These are phyloP conservation scores for Drosophila albomicans DNA, from an alignment of 1,140 invertebrate genomes.

Conservation along the genomic window DNA sequence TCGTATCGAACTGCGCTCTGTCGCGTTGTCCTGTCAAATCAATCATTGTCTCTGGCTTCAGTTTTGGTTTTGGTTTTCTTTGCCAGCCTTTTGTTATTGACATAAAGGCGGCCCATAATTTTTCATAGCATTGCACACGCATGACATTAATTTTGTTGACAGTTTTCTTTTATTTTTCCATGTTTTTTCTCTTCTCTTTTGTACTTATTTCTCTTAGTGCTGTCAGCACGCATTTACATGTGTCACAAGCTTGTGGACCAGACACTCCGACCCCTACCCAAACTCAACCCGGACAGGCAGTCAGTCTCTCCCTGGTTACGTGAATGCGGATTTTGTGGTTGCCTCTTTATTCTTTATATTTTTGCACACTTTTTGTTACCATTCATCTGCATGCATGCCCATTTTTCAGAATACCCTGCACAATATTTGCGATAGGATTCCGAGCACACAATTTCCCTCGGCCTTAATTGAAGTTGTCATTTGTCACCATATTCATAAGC, in stretches of 20 bases:
- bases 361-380: conserved; percentile 28
- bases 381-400: conserved; percentile 33
- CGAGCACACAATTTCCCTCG: conserved; percentile 3
- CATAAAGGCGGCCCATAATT: conserved; percentile 80
- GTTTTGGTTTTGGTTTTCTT: conserved; percentile 14
- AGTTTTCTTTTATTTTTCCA: conserved; percentile 78
- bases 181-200: conserved; percentile 46
- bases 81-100: conserved; percentile 75
- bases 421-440: not conserved
- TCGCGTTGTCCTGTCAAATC: conserved; percentile 78
- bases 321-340: conserved; percentile 69
- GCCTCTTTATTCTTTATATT: conserved; percentile 19
- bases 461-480: conserved; percentile 52
- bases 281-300: not conserved
- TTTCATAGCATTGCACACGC: conserved; percentile 82
- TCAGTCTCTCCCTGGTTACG: conserved; percentile 27
- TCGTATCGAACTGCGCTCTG: conserved; percentile 24
- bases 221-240: conserved; percentile 82
- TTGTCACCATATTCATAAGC: conserved; percentile 25
- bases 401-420: conserved; percentile 23
- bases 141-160: conserved; percentile 85
- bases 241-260: conserved; percentile 56
- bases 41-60: conserved; percentile 73
- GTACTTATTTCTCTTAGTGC: conserved; percentile 63
- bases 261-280: not conserved